Base-by-base conservation (phyloP, 2,797 vertebrate genomes). In the Tauraco hartlaubi region DNA sequence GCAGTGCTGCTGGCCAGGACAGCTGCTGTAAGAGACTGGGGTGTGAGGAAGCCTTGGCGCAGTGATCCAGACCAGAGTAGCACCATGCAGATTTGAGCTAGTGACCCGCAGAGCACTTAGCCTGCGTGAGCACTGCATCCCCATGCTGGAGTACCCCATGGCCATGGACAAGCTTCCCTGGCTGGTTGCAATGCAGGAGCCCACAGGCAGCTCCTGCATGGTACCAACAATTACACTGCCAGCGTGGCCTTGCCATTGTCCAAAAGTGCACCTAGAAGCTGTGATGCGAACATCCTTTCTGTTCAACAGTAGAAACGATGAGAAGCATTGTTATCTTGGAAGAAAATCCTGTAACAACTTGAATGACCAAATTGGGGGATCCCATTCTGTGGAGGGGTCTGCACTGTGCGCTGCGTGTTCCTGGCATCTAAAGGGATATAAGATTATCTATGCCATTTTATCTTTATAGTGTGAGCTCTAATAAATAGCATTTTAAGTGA, bases 391-490 rank as follows among this genome's bases (percentile, higher is more conserved):
- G 7, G 56, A 73, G 56, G 21, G 28, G 6, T 54, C 48, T 79
- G 75, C 12, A 21, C 0, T 0, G 15, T 1, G 1, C n/a, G 52
- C 29, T 67, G 31, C 5, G 1, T 0, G 2, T 11, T 76, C 51
- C 33, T 62, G 20, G 15, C 71, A 35, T 63, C 48, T 48, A n/a
- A 79, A 73, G 67, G 51, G 18, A 51, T 62, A 8, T 55, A 41
- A 79, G 67, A 61, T 44, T 64, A 48, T 28, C 35, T 66, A 15
- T 28, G 9, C 9, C 71, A 12, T 61, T 88, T 85, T 52, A 25
- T 72, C 46, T 73, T 85, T 33, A n/a, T 13, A 48, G 5, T 22
- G 19, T 52, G 73, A 85, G 28, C 23, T 75, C 33, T 66, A 54
- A 76, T 25, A 63, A 82, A 43, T 2, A 44, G 10, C 21, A 59